Conservation (phyloP, 1,140 invertebrate species). For the Xylocopa sonorina region DNA sequence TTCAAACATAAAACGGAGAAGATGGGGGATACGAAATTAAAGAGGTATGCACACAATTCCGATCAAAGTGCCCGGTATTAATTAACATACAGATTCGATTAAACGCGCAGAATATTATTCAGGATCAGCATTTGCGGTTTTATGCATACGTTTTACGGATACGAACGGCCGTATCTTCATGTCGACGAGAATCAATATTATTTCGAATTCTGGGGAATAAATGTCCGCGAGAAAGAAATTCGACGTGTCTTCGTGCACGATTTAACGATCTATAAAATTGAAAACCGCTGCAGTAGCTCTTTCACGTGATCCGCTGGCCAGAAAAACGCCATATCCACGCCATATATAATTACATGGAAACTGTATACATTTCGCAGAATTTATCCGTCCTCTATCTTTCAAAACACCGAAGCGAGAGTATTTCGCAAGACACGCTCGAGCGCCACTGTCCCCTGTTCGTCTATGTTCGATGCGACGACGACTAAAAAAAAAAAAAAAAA, state of each 20-base stretch:
- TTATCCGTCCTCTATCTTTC: no score
- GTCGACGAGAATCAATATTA: constrained; percentile 29
- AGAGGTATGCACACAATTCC: constrained; percentile 39
- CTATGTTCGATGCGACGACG: no score
- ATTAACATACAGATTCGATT: constrained; percentile 43
- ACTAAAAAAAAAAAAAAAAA: no score
- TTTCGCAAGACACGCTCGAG: no score
- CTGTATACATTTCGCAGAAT: no score
- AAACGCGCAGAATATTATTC: constrained; percentile 44
- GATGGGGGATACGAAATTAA: constrained; percentile 39
- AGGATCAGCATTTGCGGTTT: constrained; percentile 39
- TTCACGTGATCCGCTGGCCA: no score
- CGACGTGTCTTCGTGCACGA: background rate
- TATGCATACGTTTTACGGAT: constrained; percentile 34
- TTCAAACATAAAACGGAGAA: constrained; percentile 43
- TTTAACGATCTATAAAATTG: background rate
- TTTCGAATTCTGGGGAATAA: background rate
- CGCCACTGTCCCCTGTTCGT: no score
- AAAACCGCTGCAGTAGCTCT: no score
- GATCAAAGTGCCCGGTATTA: constrained; percentile 42
- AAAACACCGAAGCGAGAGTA: no score
- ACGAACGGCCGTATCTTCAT: background rate
- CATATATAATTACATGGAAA: no score
- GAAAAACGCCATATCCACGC: no score
- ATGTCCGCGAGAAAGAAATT: background rate